Conservation (phyloP, 2,113 vertebrate species). For the Equus przewalskii region DNA sequence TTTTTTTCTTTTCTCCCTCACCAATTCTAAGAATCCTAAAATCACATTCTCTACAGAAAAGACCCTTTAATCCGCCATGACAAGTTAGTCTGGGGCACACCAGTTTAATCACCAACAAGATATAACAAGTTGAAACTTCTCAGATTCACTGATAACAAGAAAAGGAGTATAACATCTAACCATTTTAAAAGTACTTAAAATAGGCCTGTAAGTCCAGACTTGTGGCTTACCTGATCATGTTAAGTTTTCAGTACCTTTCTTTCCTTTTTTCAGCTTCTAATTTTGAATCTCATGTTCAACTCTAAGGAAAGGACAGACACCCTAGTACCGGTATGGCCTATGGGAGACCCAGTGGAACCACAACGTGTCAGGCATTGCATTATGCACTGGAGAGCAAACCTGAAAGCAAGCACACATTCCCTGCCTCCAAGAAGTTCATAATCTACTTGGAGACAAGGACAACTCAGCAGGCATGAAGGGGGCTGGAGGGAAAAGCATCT, state of each 20-base stretch:
- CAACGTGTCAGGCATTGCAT: neutral
- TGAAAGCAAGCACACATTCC: neutral
- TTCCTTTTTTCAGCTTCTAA: neutral
- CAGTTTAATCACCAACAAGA: neutral
- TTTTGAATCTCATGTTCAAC: neutral
- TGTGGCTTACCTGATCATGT: neutral
- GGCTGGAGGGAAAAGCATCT: neutral
- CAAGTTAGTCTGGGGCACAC: neutral
- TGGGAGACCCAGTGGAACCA: neutral
- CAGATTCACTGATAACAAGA: neutral
- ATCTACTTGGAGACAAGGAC: neutral
- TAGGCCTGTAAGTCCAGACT: neutral
- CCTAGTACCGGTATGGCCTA: neutral
- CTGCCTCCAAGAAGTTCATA: neutral
- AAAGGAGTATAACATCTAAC: neutral
- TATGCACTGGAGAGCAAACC: neutral
- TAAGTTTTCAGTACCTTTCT: neutral
- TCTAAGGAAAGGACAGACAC: neutral
- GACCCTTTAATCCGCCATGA: neutral
- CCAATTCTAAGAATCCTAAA: conserved; percentile 26
- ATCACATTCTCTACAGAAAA: neutral
- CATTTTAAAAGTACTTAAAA: conserved; percentile 8
- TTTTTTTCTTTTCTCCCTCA: neutral
- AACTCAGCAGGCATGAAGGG: neutral
- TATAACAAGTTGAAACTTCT: neutral